These are phyloP conservation scores for Andrena praecox DNA, from an alignment of 2,888 invertebrate species.

Conservation along the genomic window DNA sequence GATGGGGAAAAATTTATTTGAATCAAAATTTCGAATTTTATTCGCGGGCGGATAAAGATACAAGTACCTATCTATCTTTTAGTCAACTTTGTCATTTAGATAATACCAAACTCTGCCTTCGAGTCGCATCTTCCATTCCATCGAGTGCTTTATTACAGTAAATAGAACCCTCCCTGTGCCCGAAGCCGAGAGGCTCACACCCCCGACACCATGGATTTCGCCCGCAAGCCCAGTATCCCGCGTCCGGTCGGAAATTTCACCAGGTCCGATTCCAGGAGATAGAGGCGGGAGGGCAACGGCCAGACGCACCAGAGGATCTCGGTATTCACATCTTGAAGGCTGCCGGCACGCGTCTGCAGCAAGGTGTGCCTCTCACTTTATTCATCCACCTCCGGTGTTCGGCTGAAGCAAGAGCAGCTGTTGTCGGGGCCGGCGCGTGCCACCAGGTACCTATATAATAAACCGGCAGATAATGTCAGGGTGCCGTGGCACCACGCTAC, in stretches of 20 bases:
- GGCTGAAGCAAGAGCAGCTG: conserved; percentile 79
- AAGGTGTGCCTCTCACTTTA: conserved; percentile 79
- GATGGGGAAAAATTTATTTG: no score
- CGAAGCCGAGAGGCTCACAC: neutral
- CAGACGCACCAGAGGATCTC: conserved; percentile 75
- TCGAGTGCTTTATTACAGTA: neutral
- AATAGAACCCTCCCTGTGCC: neutral
- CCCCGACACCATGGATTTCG: neutral
- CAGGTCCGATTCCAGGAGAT: conserved; percentile 45
- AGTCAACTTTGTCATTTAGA: no score
- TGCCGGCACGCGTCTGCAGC: conserved; percentile 81
- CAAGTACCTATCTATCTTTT: no score
- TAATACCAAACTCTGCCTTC: no score
- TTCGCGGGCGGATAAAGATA: no score
- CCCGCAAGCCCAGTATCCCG: neutral
- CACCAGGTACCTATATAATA: conserved; percentile 83
- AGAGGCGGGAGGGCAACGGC: conserved; percentile 74
- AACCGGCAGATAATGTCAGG: conserved; percentile 82
- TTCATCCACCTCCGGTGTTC: conserved; percentile 75
- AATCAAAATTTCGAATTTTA: no score
- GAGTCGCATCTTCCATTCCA: no score
- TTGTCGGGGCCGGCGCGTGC: conserved; percentile 83
- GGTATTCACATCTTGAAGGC: conserved; percentile 79
- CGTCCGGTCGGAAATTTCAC: conserved; percentile 1
- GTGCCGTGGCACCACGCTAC: conserved; percentile 76